Base-by-base conservation (phyloP, 2,113 vertebrate species). In the Apistogramma diplotaenia region DNA sequence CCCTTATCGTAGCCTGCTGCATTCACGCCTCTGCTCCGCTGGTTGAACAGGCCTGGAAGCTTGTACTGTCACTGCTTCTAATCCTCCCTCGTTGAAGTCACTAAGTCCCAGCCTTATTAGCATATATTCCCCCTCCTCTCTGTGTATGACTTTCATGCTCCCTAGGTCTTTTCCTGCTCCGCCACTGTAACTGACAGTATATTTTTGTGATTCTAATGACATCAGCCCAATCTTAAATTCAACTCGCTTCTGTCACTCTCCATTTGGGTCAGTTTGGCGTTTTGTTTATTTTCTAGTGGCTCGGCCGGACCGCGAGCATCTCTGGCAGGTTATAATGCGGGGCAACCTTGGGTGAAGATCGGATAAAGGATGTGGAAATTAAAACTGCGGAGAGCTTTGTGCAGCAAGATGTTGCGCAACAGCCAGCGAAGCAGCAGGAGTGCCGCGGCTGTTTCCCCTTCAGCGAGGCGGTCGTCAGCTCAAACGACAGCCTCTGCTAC, bases 151-250 rank as follows among this genome's bases (percentile, higher is more conserved):
- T 91, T 90, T 87, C 72, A 83, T 78, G 86, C 81, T 78, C 62
- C 73, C 83, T 40, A 37, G 29, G 79, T 85, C 74, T 65, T 83
- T 62, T 67, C 62, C 80, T 76, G 72, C 74, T 56, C 71, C 77
- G 58, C 46, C 56, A 74, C 61, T 85, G 49, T 82, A 75, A 83
- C 78, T 89, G 91, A 93, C 85, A 76, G 74, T 83, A 60, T 82
- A 87, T 87, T 89, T 92, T 83, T 91, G 85, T 84, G 82, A 93
- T 90, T 91, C 85, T 82, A 92, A 93, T 92, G 83, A 90, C 53
- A 73, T 84, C 11, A 83, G 51, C 75, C 74, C 85, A 57, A 85
- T 92, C 88, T 85, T 55, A 46, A 70, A 85, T 89, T 83, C 62
- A 89, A 93, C 91, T 89, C 4, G 29, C 86, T 80, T 89, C 87